phyloP scores from a whole-genome alignment of 2,888 invertebrate genomes.

The Scaptomyza caliginosa region DNA sequence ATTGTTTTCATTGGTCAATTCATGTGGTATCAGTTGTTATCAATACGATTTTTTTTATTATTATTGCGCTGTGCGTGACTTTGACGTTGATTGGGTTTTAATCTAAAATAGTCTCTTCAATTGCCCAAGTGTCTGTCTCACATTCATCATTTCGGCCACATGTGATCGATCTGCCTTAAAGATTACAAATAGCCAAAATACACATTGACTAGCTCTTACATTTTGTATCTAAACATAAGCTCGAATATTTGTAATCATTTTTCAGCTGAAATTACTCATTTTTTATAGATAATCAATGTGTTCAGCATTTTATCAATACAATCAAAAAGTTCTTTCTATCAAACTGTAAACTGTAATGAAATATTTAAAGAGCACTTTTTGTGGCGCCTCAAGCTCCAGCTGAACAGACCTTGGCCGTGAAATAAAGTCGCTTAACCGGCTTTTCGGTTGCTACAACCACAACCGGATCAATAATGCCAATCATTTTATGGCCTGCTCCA shows the following conservation, averaged over 20 bases:
- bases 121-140: background rate
- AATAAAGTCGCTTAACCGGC: constrained; percentile 44
- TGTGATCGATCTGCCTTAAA: background rate
- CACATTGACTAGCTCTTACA: too few species aligned
- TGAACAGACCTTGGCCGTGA: constrained; percentile 55
- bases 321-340: constrained; percentile 23
- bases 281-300: constrained; percentile 35
- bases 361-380: background rate
- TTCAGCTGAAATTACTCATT: constrained; percentile 36
- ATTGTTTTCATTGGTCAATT: constrained; percentile 14
- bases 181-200: background rate
- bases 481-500: constrained; percentile 43
- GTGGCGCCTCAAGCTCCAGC: constrained; percentile 1
- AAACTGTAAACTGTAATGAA: constrained; percentile 6
- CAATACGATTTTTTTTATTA: too few species aligned
- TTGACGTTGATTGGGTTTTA: constrained; percentile 51
- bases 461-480: constrained; percentile 63
- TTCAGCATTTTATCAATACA: constrained; percentile 15
- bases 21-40: constrained; percentile 19
- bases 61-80: constrained; percentile 9
- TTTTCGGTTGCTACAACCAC: constrained; percentile 17
- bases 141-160: background rate
- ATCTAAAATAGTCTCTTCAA: constrained; percentile 38
- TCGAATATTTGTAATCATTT: constrained; percentile 20
- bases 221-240: background rate